Evolutionary conservation across 2,888 invertebrate genomes (phyloP), one percentile per base, ranked within the genome.

Genomic region (Rhodophaea formosa): DNA sequence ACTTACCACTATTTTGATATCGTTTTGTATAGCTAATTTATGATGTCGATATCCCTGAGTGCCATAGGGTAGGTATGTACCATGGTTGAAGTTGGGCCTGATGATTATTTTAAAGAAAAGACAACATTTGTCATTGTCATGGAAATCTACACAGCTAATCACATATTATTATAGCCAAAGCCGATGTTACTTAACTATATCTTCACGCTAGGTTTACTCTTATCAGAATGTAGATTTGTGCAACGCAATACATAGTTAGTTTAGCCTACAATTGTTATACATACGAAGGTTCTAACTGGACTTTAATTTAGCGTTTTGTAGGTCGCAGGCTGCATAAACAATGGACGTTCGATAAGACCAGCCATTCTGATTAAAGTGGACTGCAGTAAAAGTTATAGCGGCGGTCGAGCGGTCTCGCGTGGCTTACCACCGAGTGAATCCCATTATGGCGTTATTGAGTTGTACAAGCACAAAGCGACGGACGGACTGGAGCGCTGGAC

Each of bases 401-500:
- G 64, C 69, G 72, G 72, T 68, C 66, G 71, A 75, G 63, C 71
- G 72, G 86, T 82, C 78, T 82, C 86, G 83, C 80, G 79, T 81
- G 83, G 84, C 77, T 84, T 78, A 72, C 77, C 80, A 77, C 79
- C 71, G 76, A 68, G 76, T 84, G 80, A 88, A 86, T 89, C 84
- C 88, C 76, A 90, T 89, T 88, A 87, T 75, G 79, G 75, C 75
- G 82, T 82, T 89, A 88, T 88, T 86, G 87, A 86, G 83, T 87
- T 82, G 83, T 81, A 73, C 71, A 67, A 73, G 77, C 75, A 84
- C 75, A 79, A 80, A 81, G 75, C 77, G 71, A 71, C 65, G 63
- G 67, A 70, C 51, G 56, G 56, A 56, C 59, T 59, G 42, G 23
- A 57, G 57, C 67, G 67, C 66, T 72, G 74, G 73, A 69, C 72